Evolutionary conservation across 2,888 invertebrate species (phyloP).

Genomic region (Ypsolopha sequella): DNA sequence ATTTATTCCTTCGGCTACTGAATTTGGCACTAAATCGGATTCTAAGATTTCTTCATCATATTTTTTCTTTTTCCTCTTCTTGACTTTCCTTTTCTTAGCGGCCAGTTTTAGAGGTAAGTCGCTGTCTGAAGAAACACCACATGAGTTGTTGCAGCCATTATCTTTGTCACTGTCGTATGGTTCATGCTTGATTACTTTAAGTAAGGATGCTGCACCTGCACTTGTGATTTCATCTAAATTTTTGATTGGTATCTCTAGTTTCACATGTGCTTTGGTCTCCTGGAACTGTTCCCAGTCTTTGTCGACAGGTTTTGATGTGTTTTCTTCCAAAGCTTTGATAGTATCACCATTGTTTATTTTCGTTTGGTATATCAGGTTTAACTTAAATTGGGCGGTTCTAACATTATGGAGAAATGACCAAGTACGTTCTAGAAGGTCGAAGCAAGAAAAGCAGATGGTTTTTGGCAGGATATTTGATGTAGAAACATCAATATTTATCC

Average conservation of each 20-base stretch:
- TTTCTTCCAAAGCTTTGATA: constrained; percentile 13
- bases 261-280: constrained; percentile 34
- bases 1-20: constrained; percentile 9
- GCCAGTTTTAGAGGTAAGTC: constrained; percentile 34
- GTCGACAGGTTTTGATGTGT: constrained; percentile 39
- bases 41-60: constrained; percentile 5
- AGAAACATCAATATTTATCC: constrained; percentile 54
- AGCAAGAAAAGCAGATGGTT: constrained; percentile 55
- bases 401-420: constrained; percentile 51
- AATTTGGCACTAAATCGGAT: constrained; percentile 6
- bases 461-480: constrained; percentile 33
- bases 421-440: constrained; percentile 51
- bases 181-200: constrained; percentile 10
- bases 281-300: constrained; percentile 45
- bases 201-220: background rate
- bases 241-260: constrained; percentile 25
- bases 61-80: constrained; percentile 20
- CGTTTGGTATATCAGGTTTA: constrained; percentile 27
- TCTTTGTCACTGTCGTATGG: constrained; percentile 10
- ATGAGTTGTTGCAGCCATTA: constrained; percentile 22
- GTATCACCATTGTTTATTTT: constrained; percentile 14
- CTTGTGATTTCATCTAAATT: constrained; percentile 17
- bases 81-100: constrained; percentile 28
- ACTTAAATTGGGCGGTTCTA: constrained; percentile 43
- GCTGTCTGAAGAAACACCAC: constrained; percentile 31